Percentiles rank a stretch among this genome's conserved stretches.
These are phyloP conservation scores for Sphenopsis melanotis DNA, from an alignment of 2,797 vertebrate species.

Conservation along the genomic window DNA sequence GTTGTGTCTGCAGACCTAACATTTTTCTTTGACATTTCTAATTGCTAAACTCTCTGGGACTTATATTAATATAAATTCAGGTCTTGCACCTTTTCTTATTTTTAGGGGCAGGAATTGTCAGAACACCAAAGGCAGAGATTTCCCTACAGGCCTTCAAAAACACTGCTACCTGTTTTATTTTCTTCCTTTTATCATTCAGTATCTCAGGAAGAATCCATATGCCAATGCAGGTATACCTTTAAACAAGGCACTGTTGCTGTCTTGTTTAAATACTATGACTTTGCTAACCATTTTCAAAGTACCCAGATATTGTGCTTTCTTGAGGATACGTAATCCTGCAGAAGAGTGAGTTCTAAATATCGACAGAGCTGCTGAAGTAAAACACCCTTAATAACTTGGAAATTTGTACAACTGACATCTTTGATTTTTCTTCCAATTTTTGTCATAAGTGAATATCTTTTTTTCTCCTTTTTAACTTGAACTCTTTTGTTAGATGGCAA, in stretches of 20 bases:
- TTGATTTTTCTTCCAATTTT: not conserved
- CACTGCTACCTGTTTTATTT: not conserved
- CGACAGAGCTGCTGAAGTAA: not conserved
- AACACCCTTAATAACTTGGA: not conserved
- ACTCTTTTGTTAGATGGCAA: not conserved
- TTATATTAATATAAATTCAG: not conserved
- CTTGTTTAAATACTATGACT: slow-evolving; percentile 4
- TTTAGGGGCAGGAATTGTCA: slow-evolving; percentile 61
- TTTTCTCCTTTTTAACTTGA: not conserved
- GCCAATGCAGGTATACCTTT: slow-evolving; percentile 2
- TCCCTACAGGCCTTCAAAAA: not conserved
- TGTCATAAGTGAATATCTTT: not conserved
- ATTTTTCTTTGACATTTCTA: not conserved
- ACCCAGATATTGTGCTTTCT: not conserved
- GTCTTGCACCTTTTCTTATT: slow-evolving; percentile 4
- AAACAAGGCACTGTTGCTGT: not conserved
- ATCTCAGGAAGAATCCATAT: slow-evolving; percentile 17
- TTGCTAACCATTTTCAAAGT: not conserved
- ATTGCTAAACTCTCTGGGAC: not conserved
- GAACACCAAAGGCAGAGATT: slow-evolving; percentile 70
- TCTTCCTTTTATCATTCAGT: slow-evolving; percentile 23
- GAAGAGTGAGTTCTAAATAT: not conserved
- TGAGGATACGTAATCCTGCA: not conserved
- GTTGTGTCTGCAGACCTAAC: not conserved
- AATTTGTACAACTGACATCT: not conserved